phyloP scores from a whole-genome alignment of 1,140 invertebrate species.

The Drosophila bocqueti region DNA sequence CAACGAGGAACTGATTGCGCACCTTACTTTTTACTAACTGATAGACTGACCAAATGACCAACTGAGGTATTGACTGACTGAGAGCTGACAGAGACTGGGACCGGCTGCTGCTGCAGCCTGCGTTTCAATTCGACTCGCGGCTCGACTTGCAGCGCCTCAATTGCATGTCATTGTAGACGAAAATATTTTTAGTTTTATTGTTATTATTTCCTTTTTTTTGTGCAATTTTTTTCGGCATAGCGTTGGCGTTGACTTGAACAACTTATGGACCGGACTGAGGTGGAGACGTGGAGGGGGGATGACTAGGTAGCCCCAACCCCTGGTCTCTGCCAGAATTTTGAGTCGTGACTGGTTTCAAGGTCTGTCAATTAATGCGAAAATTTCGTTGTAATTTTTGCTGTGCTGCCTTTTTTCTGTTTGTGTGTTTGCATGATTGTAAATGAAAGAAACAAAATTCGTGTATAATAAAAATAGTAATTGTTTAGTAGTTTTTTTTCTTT shows the following conservation, averaged over 20 bases:
- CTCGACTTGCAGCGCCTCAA: constrained; percentile 64
- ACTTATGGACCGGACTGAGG: constrained; percentile 56
- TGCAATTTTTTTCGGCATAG: constrained; percentile 59
- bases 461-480: constrained; percentile 82
- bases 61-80: constrained; percentile 26
- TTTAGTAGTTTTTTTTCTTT: constrained; percentile 53
- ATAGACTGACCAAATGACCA: constrained; percentile 12
- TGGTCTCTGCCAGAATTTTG: constrained; percentile 74
- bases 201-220: constrained; percentile 46
- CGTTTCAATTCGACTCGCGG: constrained; percentile 51
- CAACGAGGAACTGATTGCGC: constrained; percentile 35
- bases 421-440: constrained; percentile 72
- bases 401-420: constrained; percentile 34
- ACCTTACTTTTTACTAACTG: constrained; percentile 12
- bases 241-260: constrained; percentile 56
- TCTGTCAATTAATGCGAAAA: constrained; percentile 81
- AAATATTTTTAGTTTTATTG: constrained; percentile 62
- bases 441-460: constrained; percentile 71
- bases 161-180: constrained; percentile 80
- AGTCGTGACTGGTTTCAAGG: constrained; percentile 82
- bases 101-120: constrained; percentile 36
- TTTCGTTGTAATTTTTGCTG: constrained; percentile 72
- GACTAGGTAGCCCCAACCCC: constrained; percentile 38
- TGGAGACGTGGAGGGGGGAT: not conserved
- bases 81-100: constrained; percentile 3